Evolutionary conservation across 2,888 invertebrate genomes (phyloP).

Genomic region (Drosophila rubida): DNA sequence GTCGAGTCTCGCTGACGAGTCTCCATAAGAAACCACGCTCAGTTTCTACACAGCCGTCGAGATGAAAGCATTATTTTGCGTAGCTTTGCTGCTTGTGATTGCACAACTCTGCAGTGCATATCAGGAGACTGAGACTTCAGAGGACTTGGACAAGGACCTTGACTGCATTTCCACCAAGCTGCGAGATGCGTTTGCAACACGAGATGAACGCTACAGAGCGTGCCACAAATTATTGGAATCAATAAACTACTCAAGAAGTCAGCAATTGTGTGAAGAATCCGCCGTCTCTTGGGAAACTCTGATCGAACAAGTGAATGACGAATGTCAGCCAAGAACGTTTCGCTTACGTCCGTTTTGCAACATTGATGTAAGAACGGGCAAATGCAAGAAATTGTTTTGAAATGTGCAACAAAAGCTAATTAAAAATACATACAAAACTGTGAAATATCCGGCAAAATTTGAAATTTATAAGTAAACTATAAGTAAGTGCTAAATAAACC

Average conservation of each 20-base stretch:
- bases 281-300: background rate
- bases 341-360: background rate
- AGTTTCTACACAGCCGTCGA: background rate
- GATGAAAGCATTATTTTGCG: constrained; percentile 8
- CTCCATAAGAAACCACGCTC: background rate
- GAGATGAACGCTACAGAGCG: background rate
- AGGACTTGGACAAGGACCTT: background rate
- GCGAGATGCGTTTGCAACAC: background rate
- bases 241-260: background rate
- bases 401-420: background rate
- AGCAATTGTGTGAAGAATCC: background rate
- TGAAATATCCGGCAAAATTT: no score
- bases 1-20: background rate
- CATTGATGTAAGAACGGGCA: background rate
- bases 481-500: no score
- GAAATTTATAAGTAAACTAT: no score
- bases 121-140: background rate
- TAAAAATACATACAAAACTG: background rate
- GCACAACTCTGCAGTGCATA: background rate
- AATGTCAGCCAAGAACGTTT: background rate
- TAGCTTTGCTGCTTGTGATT: constrained; percentile 2
- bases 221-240: background rate
- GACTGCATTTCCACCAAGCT: background rate
- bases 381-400: background rate
- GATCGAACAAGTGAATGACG: background rate